A percentile compares a stretch with the other conserved stretches of the same genome.
These are phyloP conservation scores for Petrolisthes manimaculis DNA, from an alignment of 2,888 invertebrate species.

Conservation along the genomic window DNA sequence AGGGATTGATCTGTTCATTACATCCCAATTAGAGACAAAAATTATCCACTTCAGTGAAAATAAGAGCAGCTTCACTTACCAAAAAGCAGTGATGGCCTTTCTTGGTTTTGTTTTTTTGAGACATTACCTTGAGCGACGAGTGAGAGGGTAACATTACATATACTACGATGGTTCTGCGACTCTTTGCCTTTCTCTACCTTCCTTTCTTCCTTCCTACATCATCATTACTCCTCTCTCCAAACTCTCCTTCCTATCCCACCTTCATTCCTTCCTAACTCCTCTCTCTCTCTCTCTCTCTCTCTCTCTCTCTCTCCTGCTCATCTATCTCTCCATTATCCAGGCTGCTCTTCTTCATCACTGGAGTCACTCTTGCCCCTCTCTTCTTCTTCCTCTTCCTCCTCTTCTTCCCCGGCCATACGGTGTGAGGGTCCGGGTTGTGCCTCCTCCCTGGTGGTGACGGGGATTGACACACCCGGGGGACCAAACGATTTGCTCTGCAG, in stretches of 20 bases:
- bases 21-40: not conserved
- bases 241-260: not conserved
- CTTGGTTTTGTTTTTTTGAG: too few relatives aligned
- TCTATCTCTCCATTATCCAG: slow-evolving; percentile 45
- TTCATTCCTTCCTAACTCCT: slow-evolving; percentile 9
- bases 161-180: not conserved
- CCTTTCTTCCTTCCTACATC: not conserved
- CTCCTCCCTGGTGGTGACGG: slow-evolving; percentile 34
- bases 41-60: too few relatives aligned
- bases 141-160: not conserved
- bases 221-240: not conserved
- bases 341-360: slow-evolving; percentile 51
- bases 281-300: not conserved
- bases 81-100: too few relatives aligned
- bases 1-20: not conserved
- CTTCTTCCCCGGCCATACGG: slow-evolving; percentile 24
- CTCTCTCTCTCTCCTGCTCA: not conserved
- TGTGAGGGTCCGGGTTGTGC: slow-evolving; percentile 42
- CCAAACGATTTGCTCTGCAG: slow-evolving; percentile 57
- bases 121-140: slow-evolving; percentile 4
- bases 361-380: slow-evolving; percentile 45
- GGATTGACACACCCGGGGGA: slow-evolving; percentile 23
- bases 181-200: not conserved
- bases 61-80: too few relatives aligned
- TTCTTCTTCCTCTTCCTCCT: slow-evolving; percentile 42